Conservation (phyloP, 2,888 invertebrate species). For the Eupithecia subumbrata region DNA sequence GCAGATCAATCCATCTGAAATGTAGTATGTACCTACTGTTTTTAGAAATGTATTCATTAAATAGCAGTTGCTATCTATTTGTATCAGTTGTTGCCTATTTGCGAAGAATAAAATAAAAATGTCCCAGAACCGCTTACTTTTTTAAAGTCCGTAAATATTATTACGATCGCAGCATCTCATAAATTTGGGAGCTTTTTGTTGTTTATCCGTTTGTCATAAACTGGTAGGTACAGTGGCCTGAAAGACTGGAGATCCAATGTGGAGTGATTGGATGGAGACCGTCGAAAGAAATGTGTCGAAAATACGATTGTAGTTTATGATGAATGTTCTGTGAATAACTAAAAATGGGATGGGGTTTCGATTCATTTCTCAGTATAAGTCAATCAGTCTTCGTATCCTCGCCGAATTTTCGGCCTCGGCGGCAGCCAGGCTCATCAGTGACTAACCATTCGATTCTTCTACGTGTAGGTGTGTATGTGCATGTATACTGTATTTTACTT, state of each 20-base stretch:
- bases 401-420: too few relatives aligned
- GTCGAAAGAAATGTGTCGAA: not conserved
- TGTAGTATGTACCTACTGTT: too few relatives aligned
- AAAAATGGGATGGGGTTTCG: not conserved
- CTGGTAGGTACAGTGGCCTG: conserved; percentile 10
- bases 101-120: conserved; percentile 38
- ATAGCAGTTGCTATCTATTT: too few relatives aligned
- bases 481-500: too few relatives aligned
- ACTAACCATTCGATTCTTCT: too few relatives aligned
- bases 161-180: conserved; percentile 34
- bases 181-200: conserved; percentile 34
- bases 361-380: too few relatives aligned
- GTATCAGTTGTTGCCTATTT: too few relatives aligned
- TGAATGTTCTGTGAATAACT: not conserved
- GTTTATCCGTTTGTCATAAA: conserved; percentile 33
- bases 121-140: conserved; percentile 32
- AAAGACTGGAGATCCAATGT: not conserved
- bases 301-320: not conserved
- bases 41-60: too few relatives aligned
- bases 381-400: too few relatives aligned
- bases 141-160: conserved; percentile 38
- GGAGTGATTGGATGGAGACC: not conserved
- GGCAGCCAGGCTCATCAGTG: too few relatives aligned
- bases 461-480: too few relatives aligned
- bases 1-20: too few relatives aligned